Evolutionary conservation across 1,140 invertebrate genomes (phyloP).

Genomic region (Diorhabda sublineata): DNA sequence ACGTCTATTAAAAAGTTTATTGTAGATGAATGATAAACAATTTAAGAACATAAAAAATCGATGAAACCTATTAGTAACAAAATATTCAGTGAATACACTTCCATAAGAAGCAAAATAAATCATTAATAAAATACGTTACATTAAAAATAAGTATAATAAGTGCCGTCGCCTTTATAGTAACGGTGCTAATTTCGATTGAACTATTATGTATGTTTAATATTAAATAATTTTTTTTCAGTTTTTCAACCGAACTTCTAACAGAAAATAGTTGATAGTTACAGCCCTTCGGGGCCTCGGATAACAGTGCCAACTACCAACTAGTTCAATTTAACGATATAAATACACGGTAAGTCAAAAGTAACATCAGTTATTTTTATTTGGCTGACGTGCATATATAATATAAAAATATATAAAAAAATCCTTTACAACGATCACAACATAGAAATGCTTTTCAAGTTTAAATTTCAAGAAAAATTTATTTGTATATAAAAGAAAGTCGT

Average conservation of each 20-base stretch:
- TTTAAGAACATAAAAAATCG: too few species aligned
- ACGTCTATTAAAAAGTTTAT: too few species aligned
- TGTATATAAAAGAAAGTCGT: too few species aligned
- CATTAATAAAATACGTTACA: too few species aligned
- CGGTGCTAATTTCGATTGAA: too few species aligned
- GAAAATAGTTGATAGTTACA: constrained; percentile 24
- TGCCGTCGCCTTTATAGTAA: too few species aligned
- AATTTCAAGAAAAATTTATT: background rate
- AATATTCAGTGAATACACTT: too few species aligned
- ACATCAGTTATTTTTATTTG: background rate
- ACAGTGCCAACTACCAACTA: background rate
- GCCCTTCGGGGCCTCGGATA: constrained; percentile 33
- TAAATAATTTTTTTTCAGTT: constrained; percentile 24
- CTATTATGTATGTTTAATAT: too few species aligned
- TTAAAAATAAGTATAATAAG: too few species aligned
- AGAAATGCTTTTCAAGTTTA: background rate
- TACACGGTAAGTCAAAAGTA: constrained; percentile 1
- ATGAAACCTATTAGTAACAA: too few species aligned
- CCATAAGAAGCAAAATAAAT: too few species aligned
- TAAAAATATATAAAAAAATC: background rate
- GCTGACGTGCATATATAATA: background rate
- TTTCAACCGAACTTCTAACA: constrained; percentile 21
- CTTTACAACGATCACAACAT: background rate
- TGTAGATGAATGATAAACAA: too few species aligned
- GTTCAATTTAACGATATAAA: background rate